These are phyloP conservation scores for Calliphora vicina DNA, from an alignment of 1,140 invertebrate genomes.

Conservation along the genomic window DNA sequence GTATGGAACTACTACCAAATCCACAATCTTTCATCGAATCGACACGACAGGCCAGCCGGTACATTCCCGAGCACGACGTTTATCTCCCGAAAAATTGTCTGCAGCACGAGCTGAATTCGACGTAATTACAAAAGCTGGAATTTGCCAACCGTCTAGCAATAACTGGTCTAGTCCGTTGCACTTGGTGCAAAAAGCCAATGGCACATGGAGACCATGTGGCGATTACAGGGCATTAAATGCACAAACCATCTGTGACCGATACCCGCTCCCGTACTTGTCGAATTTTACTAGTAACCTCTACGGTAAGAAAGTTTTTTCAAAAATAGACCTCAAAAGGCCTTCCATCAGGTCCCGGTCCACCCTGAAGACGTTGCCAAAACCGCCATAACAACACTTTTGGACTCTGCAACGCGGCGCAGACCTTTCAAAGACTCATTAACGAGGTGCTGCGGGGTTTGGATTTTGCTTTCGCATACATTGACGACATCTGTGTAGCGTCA, in stretches of 20 bases:
- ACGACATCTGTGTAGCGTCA: constrained; percentile 66
- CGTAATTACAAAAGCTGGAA: constrained; percentile 47
- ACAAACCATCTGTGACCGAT: constrained; percentile 39
- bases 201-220: constrained; percentile 59
- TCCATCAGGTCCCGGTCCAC: constrained; percentile 58
- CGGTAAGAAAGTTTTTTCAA: constrained; percentile 61
- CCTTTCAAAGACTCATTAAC: constrained; percentile 66
- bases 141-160: constrained; percentile 51
- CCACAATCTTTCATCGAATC: neutral
- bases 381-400: constrained; percentile 59
- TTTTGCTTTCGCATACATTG: constrained; percentile 50
- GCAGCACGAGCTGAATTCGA: constrained; percentile 48
- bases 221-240: constrained; percentile 7
- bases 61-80: neutral
- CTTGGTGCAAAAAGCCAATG: constrained; percentile 62
- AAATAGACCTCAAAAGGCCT: constrained; percentile 64
- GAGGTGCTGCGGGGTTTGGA: constrained; percentile 58
- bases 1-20: neutral
- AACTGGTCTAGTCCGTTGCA: constrained; percentile 55
- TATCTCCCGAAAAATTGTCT: constrained; percentile 37
- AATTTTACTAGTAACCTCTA: constrained; percentile 55
- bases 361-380: constrained; percentile 57
- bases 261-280: constrained; percentile 58
- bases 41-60: neutral
- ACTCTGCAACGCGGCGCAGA: constrained; percentile 55